Conservation (phyloP, 2,113 vertebrate species). For the Synodontis membranacea region DNA sequence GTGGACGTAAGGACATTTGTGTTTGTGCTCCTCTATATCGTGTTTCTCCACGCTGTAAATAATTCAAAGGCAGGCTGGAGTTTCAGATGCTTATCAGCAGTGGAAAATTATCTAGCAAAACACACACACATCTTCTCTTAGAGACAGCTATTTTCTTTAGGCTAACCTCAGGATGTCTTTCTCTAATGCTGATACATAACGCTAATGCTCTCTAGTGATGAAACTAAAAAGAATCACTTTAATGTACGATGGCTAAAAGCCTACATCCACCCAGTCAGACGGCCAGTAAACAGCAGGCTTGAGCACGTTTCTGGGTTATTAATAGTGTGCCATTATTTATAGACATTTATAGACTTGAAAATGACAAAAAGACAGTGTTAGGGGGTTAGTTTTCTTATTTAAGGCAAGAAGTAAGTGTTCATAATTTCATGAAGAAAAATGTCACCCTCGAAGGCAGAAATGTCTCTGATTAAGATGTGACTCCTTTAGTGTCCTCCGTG, state of each 20-base stretch:
- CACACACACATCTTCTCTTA: neutral
- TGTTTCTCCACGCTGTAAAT: neutral
- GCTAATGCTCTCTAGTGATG: neutral
- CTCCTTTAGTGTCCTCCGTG: no score
- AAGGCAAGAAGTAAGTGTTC: no score
- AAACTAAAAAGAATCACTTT: neutral
- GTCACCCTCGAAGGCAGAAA: neutral
- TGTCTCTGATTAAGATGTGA: no score
- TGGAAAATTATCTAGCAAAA: neutral
- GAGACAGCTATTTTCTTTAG: neutral
- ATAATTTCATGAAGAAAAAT: no score
- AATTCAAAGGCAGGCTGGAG: neutral
- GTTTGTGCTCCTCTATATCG: slow-evolving; percentile 8
- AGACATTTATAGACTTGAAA: no score
- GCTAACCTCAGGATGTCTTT: neutral
- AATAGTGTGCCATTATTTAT: no score
- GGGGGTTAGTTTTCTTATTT: no score
- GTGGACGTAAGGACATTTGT: slow-evolving; percentile 3
- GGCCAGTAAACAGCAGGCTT: no score
- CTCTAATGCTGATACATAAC: neutral
- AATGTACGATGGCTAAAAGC: neutral
- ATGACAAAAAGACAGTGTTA: no score
- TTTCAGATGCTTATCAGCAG: slow-evolving; percentile 7
- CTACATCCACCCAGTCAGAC: no score
- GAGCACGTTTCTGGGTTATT: no score